Evolutionary conservation across 2,797 vertebrate genomes (phyloP).

Genomic region (Adelosebastes latens): DNA sequence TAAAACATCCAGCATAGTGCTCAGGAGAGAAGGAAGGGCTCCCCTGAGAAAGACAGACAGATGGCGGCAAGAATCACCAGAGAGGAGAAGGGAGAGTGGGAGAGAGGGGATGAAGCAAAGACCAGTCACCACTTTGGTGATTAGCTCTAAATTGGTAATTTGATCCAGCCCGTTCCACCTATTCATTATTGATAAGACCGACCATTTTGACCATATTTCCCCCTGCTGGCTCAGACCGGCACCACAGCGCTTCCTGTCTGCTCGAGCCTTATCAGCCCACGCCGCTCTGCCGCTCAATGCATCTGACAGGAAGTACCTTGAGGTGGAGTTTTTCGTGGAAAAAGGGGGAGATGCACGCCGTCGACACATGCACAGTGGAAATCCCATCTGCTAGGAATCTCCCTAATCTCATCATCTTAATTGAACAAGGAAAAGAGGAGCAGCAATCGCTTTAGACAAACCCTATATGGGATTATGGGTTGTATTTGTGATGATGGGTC

Average conservation of each 20-base stretch:
- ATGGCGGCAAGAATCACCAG: conserved; percentile 70
- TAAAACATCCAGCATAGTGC: conserved; percentile 75
- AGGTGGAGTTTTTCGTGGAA: conserved; percentile 39
- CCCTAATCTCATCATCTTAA: conserved; percentile 80
- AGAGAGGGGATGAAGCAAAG: conserved; percentile 62
- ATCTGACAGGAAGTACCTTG: conserved; percentile 59
- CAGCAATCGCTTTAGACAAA: conserved; percentile 75
- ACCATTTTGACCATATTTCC: conserved; percentile 61
- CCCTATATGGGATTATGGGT: conserved; percentile 58
- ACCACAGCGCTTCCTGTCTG: conserved; percentile 69
- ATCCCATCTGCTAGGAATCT: conserved; percentile 81
- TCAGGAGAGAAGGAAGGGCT: conserved; percentile 62
- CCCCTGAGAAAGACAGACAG: conserved; percentile 75
- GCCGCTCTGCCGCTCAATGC: conserved; percentile 15
- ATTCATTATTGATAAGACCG: conserved; percentile 80
- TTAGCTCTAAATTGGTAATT: conserved; percentile 84
- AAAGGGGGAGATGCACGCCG: conserved; percentile 5
- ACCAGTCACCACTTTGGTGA: conserved; percentile 76
- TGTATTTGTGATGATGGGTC: conserved; percentile 74
- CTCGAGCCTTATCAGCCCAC: conserved; percentile 42
- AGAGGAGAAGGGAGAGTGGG: conserved; percentile 57
- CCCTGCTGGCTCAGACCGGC: conserved; percentile 44
- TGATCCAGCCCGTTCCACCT: conserved; percentile 77
- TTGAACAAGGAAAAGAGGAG: conserved; percentile 70
- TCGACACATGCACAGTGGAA: conserved; percentile 54